Conservation (phyloP, 2,797 vertebrate genomes). For the Alosa sapidissima region DNA sequence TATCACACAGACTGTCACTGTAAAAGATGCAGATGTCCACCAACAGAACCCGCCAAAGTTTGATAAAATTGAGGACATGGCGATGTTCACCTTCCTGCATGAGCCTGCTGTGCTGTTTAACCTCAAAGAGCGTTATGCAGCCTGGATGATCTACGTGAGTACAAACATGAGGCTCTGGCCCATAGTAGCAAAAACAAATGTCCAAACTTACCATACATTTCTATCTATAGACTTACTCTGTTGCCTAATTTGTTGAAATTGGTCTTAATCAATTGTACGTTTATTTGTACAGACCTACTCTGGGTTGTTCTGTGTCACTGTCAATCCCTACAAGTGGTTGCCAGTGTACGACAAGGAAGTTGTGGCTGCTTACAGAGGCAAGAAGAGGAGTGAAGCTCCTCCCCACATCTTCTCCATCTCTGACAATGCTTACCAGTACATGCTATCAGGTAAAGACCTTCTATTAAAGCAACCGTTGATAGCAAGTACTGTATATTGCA, state of each 20-base stretch:
- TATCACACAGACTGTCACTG: constrained; percentile 60
- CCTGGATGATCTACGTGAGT: constrained; percentile 81
- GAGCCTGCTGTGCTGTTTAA: constrained; percentile 74
- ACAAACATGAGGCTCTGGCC: constrained; percentile 37
- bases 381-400: too few relatives aligned
- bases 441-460: constrained; percentile 65
- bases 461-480: too few relatives aligned
- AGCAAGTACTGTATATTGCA: too few relatives aligned
- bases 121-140: constrained; percentile 81
- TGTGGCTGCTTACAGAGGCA: constrained; percentile 83
- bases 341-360: constrained; percentile 85
- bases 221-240: too few relatives aligned
- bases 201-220: too few relatives aligned
- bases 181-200: too few relatives aligned
- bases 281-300: constrained; percentile 80
- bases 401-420: too few relatives aligned
- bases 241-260: neutral
- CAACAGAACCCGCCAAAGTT: constrained; percentile 79
- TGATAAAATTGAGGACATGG: constrained; percentile 88
- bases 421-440: constrained; percentile 69
- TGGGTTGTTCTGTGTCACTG: constrained; percentile 85
- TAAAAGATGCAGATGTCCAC: constrained; percentile 70
- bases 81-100: constrained; percentile 85
- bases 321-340: constrained; percentile 88
- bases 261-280: too few relatives aligned